Conservation (phyloP, 2,797 vertebrate genomes). For the Phalloptychus januarius region DNA sequence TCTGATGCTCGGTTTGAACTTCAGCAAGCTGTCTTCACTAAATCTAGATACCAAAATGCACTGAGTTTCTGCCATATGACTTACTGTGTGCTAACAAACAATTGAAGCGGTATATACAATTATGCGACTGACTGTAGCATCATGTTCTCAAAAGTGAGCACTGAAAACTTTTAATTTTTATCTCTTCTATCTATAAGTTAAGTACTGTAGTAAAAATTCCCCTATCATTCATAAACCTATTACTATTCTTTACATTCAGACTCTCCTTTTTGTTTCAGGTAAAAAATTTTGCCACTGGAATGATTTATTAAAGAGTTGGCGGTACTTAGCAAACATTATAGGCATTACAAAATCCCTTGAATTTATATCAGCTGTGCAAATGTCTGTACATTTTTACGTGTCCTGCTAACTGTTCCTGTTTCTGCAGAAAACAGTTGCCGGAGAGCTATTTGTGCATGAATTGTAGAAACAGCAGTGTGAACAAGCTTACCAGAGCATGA, state of each 20-base stretch:
- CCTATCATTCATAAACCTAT: neutral
- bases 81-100: neutral
- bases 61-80: neutral
- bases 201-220: neutral
- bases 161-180: neutral
- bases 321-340: neutral
- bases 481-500: slow-evolving; percentile 10
- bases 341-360: neutral
- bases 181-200: neutral
- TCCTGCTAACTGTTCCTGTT: neutral
- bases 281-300: neutral
- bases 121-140: neutral
- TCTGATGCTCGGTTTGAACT: neutral
- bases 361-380: neutral
- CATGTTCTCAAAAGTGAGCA: neutral
- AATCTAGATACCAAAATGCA: neutral
- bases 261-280: neutral
- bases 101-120: neutral
- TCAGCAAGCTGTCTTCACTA: neutral
- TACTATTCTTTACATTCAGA: neutral
- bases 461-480: slow-evolving; percentile 3
- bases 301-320: neutral
- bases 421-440: neutral
- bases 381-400: neutral
- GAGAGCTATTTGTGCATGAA: neutral